Base-by-base conservation (phyloP, 1,140 invertebrate species). In the Acromyrmex charruanus region DNA sequence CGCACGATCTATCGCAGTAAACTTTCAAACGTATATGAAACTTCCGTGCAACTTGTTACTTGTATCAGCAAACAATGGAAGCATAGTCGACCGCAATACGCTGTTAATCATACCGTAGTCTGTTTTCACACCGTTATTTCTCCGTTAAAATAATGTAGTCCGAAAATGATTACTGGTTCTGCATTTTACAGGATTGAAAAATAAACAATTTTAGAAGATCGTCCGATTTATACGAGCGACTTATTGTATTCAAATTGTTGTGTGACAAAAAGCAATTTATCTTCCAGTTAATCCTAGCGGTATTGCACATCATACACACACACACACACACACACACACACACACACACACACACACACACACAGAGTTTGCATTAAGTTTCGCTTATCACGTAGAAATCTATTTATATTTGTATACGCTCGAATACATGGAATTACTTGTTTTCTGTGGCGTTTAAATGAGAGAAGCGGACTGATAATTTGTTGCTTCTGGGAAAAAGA, bases 1-100 rank as follows among this genome's bases (percentile, higher is more conserved):
- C 58, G 66, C 51, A 39, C 68, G 68, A 31, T 71, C 66, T 72
- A 25, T 44, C 49, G 25, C 44, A 12, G 39, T 18, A 31, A 84
- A 75, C 80, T 75, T 84, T 49, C 55, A 51, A 75, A 61, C 53
- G 39, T 25, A 51, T 84, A 61, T 72, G 66, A 25, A 81, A 58
- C n/a, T 25, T 81, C 10, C 69, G 58, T 51, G 69, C 55, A 74
- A 74, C 69, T 84, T 84, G 69, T 75, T 61, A 75, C 69, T 61
- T 74, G 69, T 74, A 61, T 84, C 69, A 39, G 69, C 74, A 84
- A 84, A 84, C 80, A 75, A 75, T 75, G 55, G 80, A 63, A n/a
- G 49, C 69, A 51, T 16, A 51, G 55, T 58, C 55, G 55, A 75
- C 68, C 80, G 63, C 80, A 49, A 74, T 84, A 49, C 80, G 69